Percentiles rank a stretch among this genome's conserved stretches.
These are phyloP conservation scores for Drosophila prolongata DNA, from an alignment of 2,888 invertebrate species.

Conservation along the genomic window DNA sequence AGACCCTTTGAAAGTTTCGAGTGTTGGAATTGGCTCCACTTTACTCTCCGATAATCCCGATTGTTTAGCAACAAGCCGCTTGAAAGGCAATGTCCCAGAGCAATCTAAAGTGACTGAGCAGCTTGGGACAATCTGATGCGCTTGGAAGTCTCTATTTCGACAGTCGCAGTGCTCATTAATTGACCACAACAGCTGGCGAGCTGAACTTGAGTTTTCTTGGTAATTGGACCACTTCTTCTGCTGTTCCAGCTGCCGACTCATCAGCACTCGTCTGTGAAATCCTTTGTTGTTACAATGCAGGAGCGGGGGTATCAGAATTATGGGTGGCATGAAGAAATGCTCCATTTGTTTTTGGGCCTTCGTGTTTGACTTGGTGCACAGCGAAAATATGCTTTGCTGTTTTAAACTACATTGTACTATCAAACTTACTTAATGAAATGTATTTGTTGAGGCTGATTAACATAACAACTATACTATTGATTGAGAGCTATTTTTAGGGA, in stretches of 20 bases:
- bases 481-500: too few relatives aligned
- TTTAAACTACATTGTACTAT: too few relatives aligned
- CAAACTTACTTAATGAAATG: too few relatives aligned
- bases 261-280: not conserved
- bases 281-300: not conserved
- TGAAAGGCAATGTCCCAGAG: not conserved
- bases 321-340: conserved; percentile 2
- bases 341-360: conserved; percentile 8
- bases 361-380: not conserved
- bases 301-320: not conserved
- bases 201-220: conserved; percentile 17
- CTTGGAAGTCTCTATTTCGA: not conserved
- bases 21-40: not conserved
- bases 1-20: not conserved
- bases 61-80: conserved; percentile 2
- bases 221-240: conserved; percentile 33
- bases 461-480: too few relatives aligned
- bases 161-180: conserved; percentile 29
- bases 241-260: not conserved
- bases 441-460: too few relatives aligned
- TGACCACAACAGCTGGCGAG: conserved; percentile 36
- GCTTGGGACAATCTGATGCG: not conserved
- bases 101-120: conserved; percentile 6
- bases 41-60: conserved; percentile 1
- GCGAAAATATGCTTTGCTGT: not conserved